Evolutionary conservation across 2,113 vertebrate genomes (phyloP), one percentile per base, ranked within the genome.

Genomic region (Narcine bancroftii): DNA sequence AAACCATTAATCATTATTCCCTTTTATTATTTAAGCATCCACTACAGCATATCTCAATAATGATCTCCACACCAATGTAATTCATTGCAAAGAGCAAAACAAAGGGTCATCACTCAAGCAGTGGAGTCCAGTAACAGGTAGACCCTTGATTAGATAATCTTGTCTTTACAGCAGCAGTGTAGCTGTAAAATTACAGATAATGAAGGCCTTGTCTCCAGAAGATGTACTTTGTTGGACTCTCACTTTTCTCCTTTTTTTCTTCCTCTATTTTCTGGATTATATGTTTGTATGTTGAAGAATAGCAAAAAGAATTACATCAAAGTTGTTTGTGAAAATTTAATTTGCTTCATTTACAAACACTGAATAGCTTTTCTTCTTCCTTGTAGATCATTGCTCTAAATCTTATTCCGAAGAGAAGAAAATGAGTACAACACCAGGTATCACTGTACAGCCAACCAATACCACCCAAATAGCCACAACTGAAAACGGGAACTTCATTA

Each of bases 401-500:
- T 47, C 10, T 45, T 4, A 91, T 71, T 26, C 36, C 10, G 15
- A 87, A 63, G 3, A 87, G 56, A n/a, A n/a, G 63, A 69, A 89
- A 69, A 91, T 91, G 89, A 91, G 36, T 71, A 92, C 89, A 19
- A 39, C 89, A 50, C 94, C 93, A 0, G 87, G 93, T 1, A 19
- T 0, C 2, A 75, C 93, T 0, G 92, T 60, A 13, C 50, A 36
- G 15, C 56, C 85, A 89, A 89, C 56, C 56, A 91, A 91, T 69
- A 33, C 36, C 36, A 91, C 89, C n/a, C 89, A 91, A 42, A 33
- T 91, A 69, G 26, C 63, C 39, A 91, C 89, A 2, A 71, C 39
- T 29, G 26, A 1, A 91, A 91, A 24, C 29, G 65, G 89, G 39
- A 21, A 92, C 45, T 93, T 96, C 83, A 77, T 96, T 75, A 93